Conservation (phyloP, 2,113 vertebrate genomes). For the Dendropsophus ebraccatus region DNA sequence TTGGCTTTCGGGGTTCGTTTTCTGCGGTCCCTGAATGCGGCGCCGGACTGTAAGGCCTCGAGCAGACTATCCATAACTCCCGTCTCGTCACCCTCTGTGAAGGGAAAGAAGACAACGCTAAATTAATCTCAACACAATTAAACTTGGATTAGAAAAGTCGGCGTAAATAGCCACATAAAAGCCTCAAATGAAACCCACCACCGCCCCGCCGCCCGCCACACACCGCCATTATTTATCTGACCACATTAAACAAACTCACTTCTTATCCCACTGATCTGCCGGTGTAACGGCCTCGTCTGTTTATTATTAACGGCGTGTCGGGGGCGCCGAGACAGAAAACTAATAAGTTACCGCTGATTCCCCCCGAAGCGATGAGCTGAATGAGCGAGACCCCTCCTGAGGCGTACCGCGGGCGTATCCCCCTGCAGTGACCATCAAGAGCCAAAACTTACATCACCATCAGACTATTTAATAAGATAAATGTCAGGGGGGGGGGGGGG, state of each 20-base stretch:
- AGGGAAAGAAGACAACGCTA: constrained; percentile 61
- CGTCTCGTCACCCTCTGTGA: constrained; percentile 93
- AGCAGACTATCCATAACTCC: constrained; percentile 98
- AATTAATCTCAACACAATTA: constrained; percentile 64
- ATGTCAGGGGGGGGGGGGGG: too few species aligned
- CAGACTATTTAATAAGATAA: too few species aligned
- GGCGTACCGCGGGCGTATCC: constrained; percentile 39
- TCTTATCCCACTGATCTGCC: constrained; percentile 54
- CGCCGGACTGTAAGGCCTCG: constrained; percentile 95
- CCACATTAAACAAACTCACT: constrained; percentile 66
- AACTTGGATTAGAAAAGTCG: constrained; percentile 60
- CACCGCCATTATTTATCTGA: constrained; percentile 62
- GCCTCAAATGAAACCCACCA: constrained; percentile 58
- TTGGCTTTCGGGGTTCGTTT: constrained; percentile 87
- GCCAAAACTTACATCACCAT: too few species aligned
- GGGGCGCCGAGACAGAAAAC: constrained; percentile 65
- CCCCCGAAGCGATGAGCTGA: constrained; percentile 57
- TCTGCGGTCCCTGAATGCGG: constrained; percentile 95
- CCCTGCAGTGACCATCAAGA: too few species aligned
- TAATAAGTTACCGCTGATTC: constrained; percentile 61
- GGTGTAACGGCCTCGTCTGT: constrained; percentile 63
- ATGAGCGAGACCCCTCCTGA: constrained; percentile 61
- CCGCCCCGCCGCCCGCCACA: constrained; percentile 61
- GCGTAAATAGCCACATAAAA: constrained; percentile 58
- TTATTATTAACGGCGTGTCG: constrained; percentile 66